phyloP scores from a whole-genome alignment of 2,888 invertebrate genomes.

The Trisateles emortualis region DNA sequence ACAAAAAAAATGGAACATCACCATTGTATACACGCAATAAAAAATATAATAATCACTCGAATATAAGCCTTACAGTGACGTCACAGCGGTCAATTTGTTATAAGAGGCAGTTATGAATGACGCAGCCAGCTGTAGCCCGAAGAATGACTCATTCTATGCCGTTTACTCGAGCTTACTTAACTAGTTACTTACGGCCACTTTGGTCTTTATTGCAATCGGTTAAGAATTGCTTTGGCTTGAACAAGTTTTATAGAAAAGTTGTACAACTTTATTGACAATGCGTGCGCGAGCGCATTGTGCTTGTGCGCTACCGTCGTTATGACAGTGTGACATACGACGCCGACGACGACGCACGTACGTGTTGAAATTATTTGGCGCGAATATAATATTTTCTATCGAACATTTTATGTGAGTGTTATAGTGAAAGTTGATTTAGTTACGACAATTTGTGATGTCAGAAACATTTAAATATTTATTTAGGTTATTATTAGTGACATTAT shows the following conservation, averaged over 20 bases:
- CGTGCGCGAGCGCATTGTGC: slow-evolving; percentile 76
- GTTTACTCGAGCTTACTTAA: slow-evolving; percentile 52
- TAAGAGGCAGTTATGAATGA: slow-evolving; percentile 69
- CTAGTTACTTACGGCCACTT: slow-evolving; percentile 3
- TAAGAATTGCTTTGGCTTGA: slow-evolving; percentile 36
- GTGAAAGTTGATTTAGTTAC: slow-evolving; percentile 26
- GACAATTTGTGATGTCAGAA: slow-evolving; percentile 74
- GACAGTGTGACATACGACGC: slow-evolving; percentile 67
- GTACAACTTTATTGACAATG: slow-evolving; percentile 67
- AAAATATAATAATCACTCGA: slow-evolving; percentile 38
- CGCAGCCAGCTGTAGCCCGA: slow-evolving; percentile 71
- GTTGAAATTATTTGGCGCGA: slow-evolving; percentile 56
- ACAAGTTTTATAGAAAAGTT: slow-evolving; percentile 28
- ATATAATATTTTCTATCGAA: slow-evolving; percentile 26
- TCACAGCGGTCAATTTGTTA: slow-evolving; percentile 53
- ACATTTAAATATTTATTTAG: slow-evolving; percentile 69
- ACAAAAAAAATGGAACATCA: slow-evolving; percentile 31
- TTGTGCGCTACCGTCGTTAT: slow-evolving; percentile 70
- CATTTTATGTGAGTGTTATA: slow-evolving; percentile 24
- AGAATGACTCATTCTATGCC: slow-evolving; percentile 74
- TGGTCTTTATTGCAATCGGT: not conserved
- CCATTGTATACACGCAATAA: slow-evolving; percentile 35
- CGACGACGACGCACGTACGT: slow-evolving; percentile 50
- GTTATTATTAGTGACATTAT: slow-evolving; percentile 68
- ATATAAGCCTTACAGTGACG: slow-evolving; percentile 53